These are phyloP conservation scores for Monoplex corrugatus DNA, from an alignment of 2,888 invertebrate genomes.

Conservation along the genomic window DNA sequence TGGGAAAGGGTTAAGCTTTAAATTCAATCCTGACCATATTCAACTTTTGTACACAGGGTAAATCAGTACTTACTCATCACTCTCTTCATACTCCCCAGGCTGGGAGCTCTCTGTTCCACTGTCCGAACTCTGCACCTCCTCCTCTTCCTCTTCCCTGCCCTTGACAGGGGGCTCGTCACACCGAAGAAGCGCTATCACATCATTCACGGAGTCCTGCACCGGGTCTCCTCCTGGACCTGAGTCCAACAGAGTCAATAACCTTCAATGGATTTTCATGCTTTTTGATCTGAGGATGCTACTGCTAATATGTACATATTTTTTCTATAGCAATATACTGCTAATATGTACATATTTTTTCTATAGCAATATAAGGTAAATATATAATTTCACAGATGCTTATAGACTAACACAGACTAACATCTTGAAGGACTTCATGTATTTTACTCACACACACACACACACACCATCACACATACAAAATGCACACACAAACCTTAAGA, in stretches of 20 bases:
- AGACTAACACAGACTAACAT: no score
- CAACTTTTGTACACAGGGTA: no score
- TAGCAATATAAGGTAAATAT: no score
- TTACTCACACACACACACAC: neutral
- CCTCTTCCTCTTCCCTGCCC: constrained; percentile 48
- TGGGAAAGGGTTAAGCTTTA: no score
- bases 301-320: no score
- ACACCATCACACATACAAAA: neutral
- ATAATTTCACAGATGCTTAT: no score
- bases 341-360: no score
- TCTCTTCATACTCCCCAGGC: constrained; percentile 69
- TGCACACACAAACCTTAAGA: neutral
- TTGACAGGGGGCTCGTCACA: constrained; percentile 49
- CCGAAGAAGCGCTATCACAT: constrained; percentile 70
- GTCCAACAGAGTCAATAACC: neutral
- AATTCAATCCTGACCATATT: no score
- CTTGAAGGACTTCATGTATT: no score
- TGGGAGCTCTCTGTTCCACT: constrained; percentile 58
- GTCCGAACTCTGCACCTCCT: constrained; percentile 50
- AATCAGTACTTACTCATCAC: constrained; percentile 74
- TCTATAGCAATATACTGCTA: no score
- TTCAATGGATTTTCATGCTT: no score
- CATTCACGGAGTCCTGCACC: constrained; percentile 69
- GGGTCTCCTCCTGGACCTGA: constrained; percentile 34
- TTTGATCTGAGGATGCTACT: no score